These are phyloP conservation scores for Zeugodacus cucurbitae DNA, from an alignment of 1,140 invertebrate species.

Conservation along the genomic window DNA sequence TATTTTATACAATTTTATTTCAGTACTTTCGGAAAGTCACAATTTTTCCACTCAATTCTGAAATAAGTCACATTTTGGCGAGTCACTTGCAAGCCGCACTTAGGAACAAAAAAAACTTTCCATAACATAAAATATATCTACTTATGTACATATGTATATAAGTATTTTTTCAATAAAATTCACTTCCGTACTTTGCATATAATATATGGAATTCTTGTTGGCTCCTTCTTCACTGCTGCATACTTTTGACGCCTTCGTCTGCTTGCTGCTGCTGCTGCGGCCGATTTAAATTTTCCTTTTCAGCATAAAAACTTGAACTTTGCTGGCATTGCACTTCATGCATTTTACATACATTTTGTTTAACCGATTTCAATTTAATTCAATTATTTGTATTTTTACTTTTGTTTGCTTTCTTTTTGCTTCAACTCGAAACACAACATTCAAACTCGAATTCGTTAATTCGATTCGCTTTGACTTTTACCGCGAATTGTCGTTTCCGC, in stretches of 20 bases:
- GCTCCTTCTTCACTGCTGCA: not conserved
- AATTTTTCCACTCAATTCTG: not conserved
- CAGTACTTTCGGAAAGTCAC: not conserved
- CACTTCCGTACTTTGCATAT: not conserved
- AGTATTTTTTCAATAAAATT: not conserved
- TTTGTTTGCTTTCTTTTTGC: not conserved
- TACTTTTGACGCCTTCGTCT: not conserved
- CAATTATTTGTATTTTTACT: no score
- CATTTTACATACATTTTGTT: slow-evolving; percentile 19
- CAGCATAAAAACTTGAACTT: slow-evolving; percentile 17
- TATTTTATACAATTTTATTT: not conserved
- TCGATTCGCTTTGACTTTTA: slow-evolving; percentile 5
- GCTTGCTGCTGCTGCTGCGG: not conserved
- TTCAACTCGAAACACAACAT: slow-evolving; percentile 2
- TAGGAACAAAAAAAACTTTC: not conserved
- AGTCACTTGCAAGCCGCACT: not conserved
- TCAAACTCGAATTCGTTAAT: slow-evolving; percentile 3
- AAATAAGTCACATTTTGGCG: not conserved
- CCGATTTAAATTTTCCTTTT: not conserved
- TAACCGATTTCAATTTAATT: not conserved
- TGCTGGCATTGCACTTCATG: not conserved
- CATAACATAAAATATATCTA: not conserved
- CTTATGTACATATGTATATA: not conserved
- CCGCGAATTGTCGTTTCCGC: slow-evolving; percentile 2
- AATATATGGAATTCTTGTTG: not conserved